Conservation (phyloP, 35 echinoderm and acorn worm genomes). For the Amphiura filiformis region DNA sequence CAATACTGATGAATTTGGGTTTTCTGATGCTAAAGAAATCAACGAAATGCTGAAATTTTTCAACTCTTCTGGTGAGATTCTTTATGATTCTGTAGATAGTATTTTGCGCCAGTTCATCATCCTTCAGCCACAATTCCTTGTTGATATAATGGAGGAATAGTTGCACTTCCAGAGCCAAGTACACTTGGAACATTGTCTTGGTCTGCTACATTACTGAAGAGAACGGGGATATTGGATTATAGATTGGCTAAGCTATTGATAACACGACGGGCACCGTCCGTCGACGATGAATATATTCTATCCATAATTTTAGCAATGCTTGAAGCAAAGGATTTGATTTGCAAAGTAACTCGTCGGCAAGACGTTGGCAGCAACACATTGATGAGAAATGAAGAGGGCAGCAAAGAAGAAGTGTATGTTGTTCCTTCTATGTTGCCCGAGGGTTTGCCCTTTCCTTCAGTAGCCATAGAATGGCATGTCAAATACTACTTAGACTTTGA, state of each 20-base stretch:
- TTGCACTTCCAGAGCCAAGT: not conserved
- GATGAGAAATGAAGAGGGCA: not conserved
- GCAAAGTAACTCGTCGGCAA: not conserved
- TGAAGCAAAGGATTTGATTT: not conserved
- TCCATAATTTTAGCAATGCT: not conserved
- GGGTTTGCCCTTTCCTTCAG: not conserved
- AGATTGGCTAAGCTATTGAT: not conserved
- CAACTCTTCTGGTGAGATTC: not conserved
- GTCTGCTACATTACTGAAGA: not conserved
- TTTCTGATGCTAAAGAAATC: not conserved
- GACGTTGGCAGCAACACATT: not conserved
- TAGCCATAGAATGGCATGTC: not conserved
- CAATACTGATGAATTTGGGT: not conserved
- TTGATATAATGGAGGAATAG: not conserved
- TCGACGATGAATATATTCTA: not conserved
- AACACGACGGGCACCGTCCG: not conserved
- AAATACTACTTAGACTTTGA: not conserved
- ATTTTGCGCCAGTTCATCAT: not conserved
- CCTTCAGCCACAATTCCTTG: not conserved
- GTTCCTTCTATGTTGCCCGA: not conserved
- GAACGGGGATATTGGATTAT: not conserved
- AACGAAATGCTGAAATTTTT: not conserved
- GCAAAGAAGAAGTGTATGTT: not conserved
- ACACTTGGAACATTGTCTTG: not conserved
- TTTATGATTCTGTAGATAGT: not conserved